These are phyloP conservation scores for Penaeus vannamei DNA, from an alignment of 1,140 invertebrate species.

Conservation along the genomic window DNA sequence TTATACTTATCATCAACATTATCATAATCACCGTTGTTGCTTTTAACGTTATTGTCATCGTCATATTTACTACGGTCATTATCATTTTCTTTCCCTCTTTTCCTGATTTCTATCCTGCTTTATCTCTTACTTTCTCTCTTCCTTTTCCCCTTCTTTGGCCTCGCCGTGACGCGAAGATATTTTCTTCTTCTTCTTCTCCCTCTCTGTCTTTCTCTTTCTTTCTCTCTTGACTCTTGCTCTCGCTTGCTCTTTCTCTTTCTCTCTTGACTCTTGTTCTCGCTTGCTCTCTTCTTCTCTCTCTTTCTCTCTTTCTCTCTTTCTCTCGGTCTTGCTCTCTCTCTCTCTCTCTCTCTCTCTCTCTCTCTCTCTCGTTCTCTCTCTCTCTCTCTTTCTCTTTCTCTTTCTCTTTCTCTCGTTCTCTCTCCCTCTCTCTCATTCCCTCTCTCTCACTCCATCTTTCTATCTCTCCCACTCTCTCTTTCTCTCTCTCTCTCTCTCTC, in stretches of 20 bases:
- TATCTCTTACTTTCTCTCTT: no score
- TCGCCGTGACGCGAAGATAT: no score
- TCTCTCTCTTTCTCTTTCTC: not conserved
- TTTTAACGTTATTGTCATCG: slow-evolving; percentile 49
- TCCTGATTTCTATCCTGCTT: no score
- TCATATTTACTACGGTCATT: no score
- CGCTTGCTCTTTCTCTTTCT: not conserved
- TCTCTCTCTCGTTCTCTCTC: not conserved
- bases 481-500: not conserved
- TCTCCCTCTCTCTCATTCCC: not conserved
- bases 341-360: not conserved
- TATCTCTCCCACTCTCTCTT: no score
- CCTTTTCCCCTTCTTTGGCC: no score
- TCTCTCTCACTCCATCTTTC: not conserved
- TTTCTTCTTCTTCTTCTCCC: no score
- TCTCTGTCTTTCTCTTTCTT: no score
- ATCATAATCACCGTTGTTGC: slow-evolving; percentile 28
- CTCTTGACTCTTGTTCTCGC: not conserved
- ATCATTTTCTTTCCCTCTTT: no score
- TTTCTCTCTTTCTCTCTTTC: not conserved
- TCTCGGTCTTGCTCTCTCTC: not conserved
- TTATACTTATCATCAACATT: not conserved
- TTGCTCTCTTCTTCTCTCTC: not conserved
- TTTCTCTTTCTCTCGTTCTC: not conserved
- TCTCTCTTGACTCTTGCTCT: no score